Base-by-base conservation (phyloP, 2,797 vertebrate species). In the Premnoplex brunnescens region DNA sequence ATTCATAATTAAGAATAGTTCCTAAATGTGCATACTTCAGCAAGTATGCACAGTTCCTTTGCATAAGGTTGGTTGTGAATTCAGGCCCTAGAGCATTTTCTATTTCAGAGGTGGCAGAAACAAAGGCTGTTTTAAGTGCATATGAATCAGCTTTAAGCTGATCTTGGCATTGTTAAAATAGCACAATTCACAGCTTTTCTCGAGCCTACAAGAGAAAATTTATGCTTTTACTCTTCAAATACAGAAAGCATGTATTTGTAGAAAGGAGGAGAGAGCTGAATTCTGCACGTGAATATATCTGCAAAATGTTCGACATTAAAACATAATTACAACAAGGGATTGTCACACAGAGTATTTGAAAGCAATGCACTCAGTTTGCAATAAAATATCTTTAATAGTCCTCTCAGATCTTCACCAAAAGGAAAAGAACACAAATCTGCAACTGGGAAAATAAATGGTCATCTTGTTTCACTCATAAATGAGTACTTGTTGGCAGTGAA, bases 401-500 rank as follows among this genome's bases (percentile, higher is more conserved):
- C 51, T 83, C 93, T 77, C 83, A 58, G 43, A 85, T 80, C 81
- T 91, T 92, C 84, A 91, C 56, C 64, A 93, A 91, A 92, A 88
- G 26, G 62, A 89, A 68, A 41, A 88, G 68, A 89, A 72, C 54
- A 96, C 68, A 95, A 95, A 97, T 94, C 91, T 91, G 68, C 56
- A 85, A 32, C 17, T 74, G 93, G 90, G 93, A 91, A 94, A 93
- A 96, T 56, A 96, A 95, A 95, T 43, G 95, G 93, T 93, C 95
- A 96, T 92, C 91, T 93, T 91, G 72, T 92, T 96, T 91, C 93
- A 69, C 43, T 95, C 87, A 75, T 84, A 93, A 89, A 87, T 39
- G 80, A 95, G 52, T 49, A 72, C 55, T 43, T 43, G 78, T n/a
- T 89, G 92, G 49, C 90, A 91, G 37, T 54, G n/a, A 93, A 85